Conservation (phyloP, 2,113 vertebrate species). For the Chamaea fasciata region DNA sequence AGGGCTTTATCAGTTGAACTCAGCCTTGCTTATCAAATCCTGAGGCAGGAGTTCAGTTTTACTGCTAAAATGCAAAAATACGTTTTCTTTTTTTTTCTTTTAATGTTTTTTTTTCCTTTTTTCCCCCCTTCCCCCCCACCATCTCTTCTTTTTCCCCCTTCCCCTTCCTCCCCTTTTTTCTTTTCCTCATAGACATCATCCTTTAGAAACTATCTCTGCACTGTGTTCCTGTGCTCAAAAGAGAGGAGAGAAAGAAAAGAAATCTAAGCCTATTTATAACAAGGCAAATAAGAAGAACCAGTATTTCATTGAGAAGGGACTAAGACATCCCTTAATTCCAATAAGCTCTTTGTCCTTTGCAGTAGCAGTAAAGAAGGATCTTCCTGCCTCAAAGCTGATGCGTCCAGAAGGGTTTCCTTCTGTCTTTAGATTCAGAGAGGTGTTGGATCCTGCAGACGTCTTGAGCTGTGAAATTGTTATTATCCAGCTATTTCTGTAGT, state of each 20-base stretch:
- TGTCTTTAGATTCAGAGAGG: neutral
- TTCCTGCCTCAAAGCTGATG: slow-evolving; percentile 23
- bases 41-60: neutral
- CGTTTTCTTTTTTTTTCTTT: neutral
- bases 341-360: slow-evolving; percentile 45
- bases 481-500: slow-evolving; percentile 45
- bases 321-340: slow-evolving; percentile 44
- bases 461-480: slow-evolving; percentile 27
- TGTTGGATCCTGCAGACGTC: neutral
- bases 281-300: slow-evolving; percentile 28
- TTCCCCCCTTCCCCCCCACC: rapidly evolving
- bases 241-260: neutral
- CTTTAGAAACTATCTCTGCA: neutral
- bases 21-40: slow-evolving; percentile 11
- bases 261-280: slow-evolving; percentile 24
- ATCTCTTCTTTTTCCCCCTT: neutral
- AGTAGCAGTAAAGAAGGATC: neutral
- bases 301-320: slow-evolving; percentile 26
- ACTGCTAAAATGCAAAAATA: neutral
- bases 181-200: neutral
- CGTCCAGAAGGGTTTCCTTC: slow-evolving; percentile 33
- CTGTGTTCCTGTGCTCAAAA: neutral
- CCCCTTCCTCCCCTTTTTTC: neutral
- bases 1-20: slow-evolving; percentile 14
- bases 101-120: neutral